These are phyloP conservation scores for Pseudochaenichthys georgianus DNA, from an alignment of 2,797 vertebrate genomes.

Conservation along the genomic window DNA sequence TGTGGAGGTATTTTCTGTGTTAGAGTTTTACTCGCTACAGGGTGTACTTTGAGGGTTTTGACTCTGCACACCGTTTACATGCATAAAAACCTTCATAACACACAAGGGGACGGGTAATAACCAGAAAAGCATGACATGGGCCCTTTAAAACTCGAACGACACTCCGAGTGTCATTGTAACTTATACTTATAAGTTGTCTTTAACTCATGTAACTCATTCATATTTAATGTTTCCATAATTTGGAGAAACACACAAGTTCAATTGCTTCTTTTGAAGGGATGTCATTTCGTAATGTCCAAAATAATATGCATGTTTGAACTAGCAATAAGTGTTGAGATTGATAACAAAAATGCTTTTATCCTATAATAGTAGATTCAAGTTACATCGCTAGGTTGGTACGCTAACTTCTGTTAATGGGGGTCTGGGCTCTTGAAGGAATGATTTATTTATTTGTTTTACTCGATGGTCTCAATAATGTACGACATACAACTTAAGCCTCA, in stretches of 20 bases:
- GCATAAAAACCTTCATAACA: no score
- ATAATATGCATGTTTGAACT: not conserved
- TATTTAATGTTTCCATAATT: not conserved
- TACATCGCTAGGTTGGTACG: not conserved
- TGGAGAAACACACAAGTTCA: not conserved
- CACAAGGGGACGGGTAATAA: no score
- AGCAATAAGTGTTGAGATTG: not conserved
- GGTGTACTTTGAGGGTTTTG: no score
- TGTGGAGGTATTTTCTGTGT: no score
- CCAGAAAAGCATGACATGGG: no score
- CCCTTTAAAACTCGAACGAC: no score
- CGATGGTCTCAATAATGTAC: not conserved
- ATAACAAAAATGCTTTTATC: not conserved
- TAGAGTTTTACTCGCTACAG: no score
- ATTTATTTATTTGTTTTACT: not conserved
- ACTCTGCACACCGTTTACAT: no score
- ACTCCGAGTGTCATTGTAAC: no score
- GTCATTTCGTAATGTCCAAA: not conserved
- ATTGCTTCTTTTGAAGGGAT: not conserved
- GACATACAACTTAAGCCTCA: not conserved
- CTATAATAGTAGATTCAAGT: not conserved
- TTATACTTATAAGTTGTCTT: not conserved
- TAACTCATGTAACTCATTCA: not conserved
- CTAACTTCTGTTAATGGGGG: not conserved
- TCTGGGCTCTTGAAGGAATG: not conserved